These are phyloP conservation scores for Drosophila testacea DNA, from an alignment of 2,888 invertebrate genomes.

Conservation along the genomic window DNA sequence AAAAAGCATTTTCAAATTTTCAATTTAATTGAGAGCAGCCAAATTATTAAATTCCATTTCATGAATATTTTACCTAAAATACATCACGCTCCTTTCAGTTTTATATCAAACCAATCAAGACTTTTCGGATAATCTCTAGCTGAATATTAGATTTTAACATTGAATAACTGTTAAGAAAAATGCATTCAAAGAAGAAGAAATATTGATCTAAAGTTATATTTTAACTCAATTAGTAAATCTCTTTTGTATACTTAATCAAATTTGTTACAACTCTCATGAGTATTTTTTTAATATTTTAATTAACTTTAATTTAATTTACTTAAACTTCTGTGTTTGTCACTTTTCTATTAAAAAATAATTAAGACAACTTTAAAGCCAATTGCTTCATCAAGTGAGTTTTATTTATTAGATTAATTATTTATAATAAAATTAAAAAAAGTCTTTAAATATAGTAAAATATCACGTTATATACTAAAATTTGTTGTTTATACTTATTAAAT, in stretches of 20 bases:
- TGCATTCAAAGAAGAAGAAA: neutral
- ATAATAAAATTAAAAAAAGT: neutral
- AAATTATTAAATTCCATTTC: slow-evolving; percentile 12
- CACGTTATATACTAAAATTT: too few species aligned
- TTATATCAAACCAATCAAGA: neutral
- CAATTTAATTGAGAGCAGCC: slow-evolving; percentile 47
- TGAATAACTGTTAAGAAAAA: neutral
- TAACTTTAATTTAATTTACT: too few species aligned
- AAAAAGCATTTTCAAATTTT: slow-evolving; percentile 36
- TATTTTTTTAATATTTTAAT: too few species aligned
- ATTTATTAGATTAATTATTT: neutral
- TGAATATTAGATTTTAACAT: neutral
- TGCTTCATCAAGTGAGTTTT: neutral
- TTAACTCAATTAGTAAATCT: too few species aligned
- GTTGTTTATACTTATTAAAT: too few species aligned
- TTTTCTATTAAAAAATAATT: neutral
- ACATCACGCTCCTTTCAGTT: too few species aligned
- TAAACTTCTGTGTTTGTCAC: neutral
- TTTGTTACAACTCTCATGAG: too few species aligned
- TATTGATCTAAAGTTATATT: too few species aligned
- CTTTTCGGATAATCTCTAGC: neutral
- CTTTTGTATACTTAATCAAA: neutral
- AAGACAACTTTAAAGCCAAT: neutral
- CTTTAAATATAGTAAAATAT: neutral
- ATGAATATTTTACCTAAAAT: neutral